phyloP scores from a whole-genome alignment of 2,113 vertebrate species.

The Corvus cornix region DNA sequence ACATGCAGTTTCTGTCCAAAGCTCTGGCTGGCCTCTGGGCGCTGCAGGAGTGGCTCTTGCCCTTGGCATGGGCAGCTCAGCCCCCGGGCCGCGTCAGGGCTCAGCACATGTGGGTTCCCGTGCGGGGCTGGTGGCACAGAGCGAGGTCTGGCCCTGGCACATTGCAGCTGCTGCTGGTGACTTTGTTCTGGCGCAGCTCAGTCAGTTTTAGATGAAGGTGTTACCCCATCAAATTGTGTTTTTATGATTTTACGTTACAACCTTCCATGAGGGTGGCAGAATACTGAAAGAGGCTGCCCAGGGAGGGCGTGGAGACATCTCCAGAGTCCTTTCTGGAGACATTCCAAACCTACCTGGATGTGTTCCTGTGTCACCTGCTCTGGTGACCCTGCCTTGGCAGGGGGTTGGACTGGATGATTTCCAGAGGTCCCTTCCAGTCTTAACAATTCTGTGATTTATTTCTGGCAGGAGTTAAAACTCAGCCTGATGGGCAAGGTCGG shows the following conservation, averaged over 20 bases:
- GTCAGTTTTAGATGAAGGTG: no score
- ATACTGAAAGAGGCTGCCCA: background rate
- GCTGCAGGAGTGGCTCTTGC: no score
- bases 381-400: background rate
- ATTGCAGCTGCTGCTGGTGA: accelerated
- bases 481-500: background rate
- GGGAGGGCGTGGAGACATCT: background rate
- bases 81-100: background rate
- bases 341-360: background rate
- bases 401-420: background rate
- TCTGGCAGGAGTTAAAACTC: background rate
- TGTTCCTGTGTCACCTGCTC: background rate
- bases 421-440: background rate
- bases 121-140: background rate
- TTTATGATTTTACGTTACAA: accelerated
- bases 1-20: accelerated
- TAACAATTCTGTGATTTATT: background rate
- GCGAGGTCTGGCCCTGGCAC: background rate
- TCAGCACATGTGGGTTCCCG: background rate
- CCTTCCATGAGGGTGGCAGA: background rate
- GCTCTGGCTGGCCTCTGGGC: background rate
- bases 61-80: background rate
- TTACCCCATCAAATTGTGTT: background rate
- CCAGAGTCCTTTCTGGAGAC: background rate
- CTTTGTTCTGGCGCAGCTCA: background rate